Conservation (phyloP, 2,888 invertebrate species). For the Smittia sp. region DNA sequence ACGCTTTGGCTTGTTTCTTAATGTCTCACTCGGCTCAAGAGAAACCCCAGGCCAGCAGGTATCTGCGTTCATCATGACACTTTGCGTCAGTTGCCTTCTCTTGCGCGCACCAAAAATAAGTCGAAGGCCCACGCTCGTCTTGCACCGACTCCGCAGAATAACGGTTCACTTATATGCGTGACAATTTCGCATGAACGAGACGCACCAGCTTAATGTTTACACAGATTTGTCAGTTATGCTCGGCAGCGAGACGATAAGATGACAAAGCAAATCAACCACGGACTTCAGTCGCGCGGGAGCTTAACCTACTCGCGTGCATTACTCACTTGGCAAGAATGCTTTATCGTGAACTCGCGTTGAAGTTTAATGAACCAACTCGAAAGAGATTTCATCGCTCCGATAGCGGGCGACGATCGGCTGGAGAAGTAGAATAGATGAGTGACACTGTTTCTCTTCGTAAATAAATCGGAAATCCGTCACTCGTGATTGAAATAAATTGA, state of each 20-base stretch:
- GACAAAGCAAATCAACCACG: not conserved
- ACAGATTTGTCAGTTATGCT: conserved; percentile 8
- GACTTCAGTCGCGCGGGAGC: not conserved
- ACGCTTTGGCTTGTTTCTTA: not conserved
- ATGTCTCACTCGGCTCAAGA: not conserved
- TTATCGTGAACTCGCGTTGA: not conserved
- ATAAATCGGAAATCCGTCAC: conserved; percentile 29
- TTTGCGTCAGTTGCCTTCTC: not conserved
- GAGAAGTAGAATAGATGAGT: not conserved
- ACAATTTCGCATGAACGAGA: not conserved
- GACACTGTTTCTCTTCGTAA: not conserved
- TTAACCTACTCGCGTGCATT: no score
- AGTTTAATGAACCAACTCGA: not conserved
- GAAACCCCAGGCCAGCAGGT: not conserved
- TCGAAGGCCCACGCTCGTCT: not conserved
- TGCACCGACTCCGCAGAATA: not conserved
- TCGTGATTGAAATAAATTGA: conserved; percentile 33
- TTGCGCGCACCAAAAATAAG: not conserved
- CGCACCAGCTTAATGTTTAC: not conserved
- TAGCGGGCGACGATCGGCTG: not conserved
- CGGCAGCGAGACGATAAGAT: not conserved
- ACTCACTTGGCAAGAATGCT: no score
- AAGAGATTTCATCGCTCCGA: not conserved
- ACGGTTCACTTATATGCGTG: not conserved
- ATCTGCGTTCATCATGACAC: not conserved